Evolutionary conservation across 2,113 vertebrate genomes (phyloP).

Genomic region (Cyprinodon variegatus): DNA sequence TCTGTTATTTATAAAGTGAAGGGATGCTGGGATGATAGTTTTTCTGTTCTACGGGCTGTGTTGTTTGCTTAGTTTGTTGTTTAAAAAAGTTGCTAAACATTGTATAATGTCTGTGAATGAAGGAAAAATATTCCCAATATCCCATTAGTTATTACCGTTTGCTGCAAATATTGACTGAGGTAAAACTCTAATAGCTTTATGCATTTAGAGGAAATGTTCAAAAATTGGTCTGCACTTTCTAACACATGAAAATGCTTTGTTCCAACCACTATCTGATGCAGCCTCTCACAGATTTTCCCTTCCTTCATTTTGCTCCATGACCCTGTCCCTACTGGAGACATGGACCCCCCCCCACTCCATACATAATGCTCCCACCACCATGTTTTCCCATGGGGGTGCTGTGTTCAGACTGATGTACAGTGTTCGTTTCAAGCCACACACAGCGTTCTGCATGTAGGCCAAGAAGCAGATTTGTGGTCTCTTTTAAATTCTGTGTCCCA

Average conservation of each 20-base stretch:
- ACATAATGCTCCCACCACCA: neutral
- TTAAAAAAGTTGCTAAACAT: neutral
- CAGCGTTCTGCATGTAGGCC: neutral
- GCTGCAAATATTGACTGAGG: neutral
- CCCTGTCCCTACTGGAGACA: neutral
- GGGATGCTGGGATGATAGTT: neutral
- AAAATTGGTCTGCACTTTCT: neutral
- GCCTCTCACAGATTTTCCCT: neutral
- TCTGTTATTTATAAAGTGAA: slow-evolving; percentile 2
- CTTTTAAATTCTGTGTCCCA: neutral
- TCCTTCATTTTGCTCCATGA: neutral
- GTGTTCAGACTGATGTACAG: neutral
- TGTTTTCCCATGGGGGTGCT: neutral
- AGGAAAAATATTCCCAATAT: neutral
- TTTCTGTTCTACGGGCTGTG: slow-evolving; percentile 21
- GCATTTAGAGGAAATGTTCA: neutral
- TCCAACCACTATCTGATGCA: no score
- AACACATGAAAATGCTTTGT: neutral
- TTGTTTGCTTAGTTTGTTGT: slow-evolving; percentile 25
- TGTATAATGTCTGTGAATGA: neutral
- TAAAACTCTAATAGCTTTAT: neutral
- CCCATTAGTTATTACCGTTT: neutral
- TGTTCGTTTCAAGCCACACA: neutral
- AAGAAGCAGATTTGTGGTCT: neutral
- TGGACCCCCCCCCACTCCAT: neutral